Evolutionary conservation across 2,797 vertebrate species (phyloP).

Genomic region (Euthynnus affinis): DNA sequence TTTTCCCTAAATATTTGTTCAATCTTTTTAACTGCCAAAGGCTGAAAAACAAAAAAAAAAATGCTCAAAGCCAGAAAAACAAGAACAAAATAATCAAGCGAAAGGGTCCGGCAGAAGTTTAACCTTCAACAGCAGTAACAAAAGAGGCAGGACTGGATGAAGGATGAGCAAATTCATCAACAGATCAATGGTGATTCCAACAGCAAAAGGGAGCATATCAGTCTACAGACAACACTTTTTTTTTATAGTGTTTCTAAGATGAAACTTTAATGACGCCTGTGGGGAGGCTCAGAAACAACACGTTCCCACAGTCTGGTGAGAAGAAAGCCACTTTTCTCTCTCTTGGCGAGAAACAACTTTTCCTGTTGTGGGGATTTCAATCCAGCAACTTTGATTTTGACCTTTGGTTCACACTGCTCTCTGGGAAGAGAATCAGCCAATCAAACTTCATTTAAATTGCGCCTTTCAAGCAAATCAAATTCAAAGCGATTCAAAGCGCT

Average conservation of each 20-base stretch:
- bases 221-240: conserved; percentile 4
- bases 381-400: background rate
- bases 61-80: background rate
- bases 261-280: conserved; percentile 35
- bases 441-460: too few species aligned
- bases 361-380: background rate
- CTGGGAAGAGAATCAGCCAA: background rate
- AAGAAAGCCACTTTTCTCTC: background rate
- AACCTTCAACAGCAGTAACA: background rate
- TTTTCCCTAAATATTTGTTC: background rate
- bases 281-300: conserved; percentile 14
- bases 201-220: background rate
- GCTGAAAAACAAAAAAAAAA: conserved; percentile 4
- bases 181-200: background rate
- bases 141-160: background rate
- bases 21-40: conserved; percentile 13
- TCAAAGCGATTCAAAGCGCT: too few species aligned
- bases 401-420: background rate
- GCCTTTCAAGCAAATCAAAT: too few species aligned
- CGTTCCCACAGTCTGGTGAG: background rate
- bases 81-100: background rate
- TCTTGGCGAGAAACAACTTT: background rate
- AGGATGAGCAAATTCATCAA: background rate
- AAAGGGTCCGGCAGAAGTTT: background rate
- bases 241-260: conserved; percentile 8